Conservation (phyloP, 2,888 invertebrate genomes). For the Silvanus unidentatus region DNA sequence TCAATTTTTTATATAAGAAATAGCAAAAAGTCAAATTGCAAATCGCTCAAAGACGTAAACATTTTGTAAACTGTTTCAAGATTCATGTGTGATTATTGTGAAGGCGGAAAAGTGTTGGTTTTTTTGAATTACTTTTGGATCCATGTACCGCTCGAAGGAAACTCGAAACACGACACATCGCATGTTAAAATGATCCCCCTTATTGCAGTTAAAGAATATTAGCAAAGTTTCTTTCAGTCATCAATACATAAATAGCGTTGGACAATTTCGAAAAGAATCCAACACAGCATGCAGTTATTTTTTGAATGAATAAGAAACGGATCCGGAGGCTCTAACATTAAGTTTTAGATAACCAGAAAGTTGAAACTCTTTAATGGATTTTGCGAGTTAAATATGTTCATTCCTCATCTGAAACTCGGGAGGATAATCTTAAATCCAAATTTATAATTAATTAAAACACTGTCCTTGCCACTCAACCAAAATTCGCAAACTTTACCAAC, state of each 20-base stretch:
- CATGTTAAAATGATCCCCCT: slow-evolving; percentile 26
- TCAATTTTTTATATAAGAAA: no score
- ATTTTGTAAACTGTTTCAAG: background rate
- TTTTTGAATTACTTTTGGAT: background rate
- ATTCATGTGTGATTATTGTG: slow-evolving; percentile 2
- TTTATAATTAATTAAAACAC: slow-evolving; percentile 29
- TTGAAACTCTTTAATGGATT: slow-evolving; percentile 37
- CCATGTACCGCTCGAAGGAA: background rate
- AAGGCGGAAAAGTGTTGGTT: background rate
- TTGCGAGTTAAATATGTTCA: slow-evolving; percentile 36
- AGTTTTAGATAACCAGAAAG: slow-evolving; percentile 32
- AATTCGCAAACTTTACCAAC: slow-evolving; percentile 18
- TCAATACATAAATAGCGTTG: slow-evolving; percentile 18
- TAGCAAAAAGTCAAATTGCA: no score
- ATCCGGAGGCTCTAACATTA: slow-evolving; percentile 24
- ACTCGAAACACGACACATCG: slow-evolving; percentile 28
- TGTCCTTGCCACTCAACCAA: slow-evolving; percentile 17
- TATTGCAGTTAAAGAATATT: slow-evolving; percentile 18
- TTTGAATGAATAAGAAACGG: no score
- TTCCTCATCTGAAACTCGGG: slow-evolving; percentile 26
- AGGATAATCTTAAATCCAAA: slow-evolving; percentile 29
- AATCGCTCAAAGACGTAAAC: background rate
- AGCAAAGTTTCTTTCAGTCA: slow-evolving; percentile 18
- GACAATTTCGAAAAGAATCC: slow-evolving; percentile 18
- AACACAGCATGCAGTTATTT: no score